These are phyloP conservation scores for Panurus biarmicus DNA, from an alignment of 2,113 vertebrate species.

Conservation along the genomic window DNA sequence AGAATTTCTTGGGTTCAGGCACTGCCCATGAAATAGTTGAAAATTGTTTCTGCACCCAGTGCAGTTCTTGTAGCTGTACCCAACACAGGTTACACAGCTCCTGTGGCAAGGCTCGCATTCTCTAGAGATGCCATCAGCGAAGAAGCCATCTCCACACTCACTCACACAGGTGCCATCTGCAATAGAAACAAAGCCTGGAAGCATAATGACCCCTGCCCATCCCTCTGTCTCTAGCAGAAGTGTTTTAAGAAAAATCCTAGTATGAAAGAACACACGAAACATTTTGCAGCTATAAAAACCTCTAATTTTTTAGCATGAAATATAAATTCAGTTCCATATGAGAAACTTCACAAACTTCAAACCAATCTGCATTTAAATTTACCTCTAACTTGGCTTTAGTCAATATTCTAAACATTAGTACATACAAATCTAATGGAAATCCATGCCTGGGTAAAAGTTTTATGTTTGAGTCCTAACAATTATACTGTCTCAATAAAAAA, in stretches of 20 bases:
- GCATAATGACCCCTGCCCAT: background rate
- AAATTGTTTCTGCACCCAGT: slow-evolving; percentile 68
- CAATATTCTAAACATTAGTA: background rate
- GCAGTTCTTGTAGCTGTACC: slow-evolving; percentile 72
- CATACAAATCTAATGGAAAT: background rate
- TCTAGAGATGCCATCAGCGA: slow-evolving; percentile 57
- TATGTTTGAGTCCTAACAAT: background rate
- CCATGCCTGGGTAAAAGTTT: background rate
- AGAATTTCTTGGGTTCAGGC: slow-evolving; percentile 17
- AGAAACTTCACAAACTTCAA: background rate
- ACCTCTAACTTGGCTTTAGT: background rate
- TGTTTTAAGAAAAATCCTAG: background rate
- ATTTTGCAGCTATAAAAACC: background rate
- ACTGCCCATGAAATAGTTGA: slow-evolving; percentile 62
- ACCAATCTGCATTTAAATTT: background rate
- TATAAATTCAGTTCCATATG: background rate
- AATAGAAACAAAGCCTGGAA: background rate
- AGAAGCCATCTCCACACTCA: slow-evolving; percentile 79
- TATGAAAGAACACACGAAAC: background rate
- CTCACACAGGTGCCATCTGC: slow-evolving; percentile 69
- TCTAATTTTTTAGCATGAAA: background rate
- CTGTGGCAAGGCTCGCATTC: slow-evolving; percentile 83
- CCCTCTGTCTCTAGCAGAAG: background rate
- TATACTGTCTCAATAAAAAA: background rate
- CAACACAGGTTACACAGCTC: slow-evolving; percentile 75